phyloP scores from a whole-genome alignment of 2,888 invertebrate species.

The Morinoia aosen region DNA sequence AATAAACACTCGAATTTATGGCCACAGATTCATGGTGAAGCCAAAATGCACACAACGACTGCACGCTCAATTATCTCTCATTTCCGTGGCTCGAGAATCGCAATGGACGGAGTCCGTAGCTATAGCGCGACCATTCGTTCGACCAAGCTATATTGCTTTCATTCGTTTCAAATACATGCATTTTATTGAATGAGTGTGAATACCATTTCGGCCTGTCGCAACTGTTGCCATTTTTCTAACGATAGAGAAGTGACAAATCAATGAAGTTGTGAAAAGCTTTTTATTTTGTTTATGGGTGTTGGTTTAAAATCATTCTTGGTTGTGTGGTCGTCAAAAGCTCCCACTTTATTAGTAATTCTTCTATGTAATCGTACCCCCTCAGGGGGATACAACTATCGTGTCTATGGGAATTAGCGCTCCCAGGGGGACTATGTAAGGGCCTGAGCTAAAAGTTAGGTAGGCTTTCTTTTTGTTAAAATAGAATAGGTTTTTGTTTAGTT shows the following conservation, averaged over 20 bases:
- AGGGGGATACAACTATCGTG: no score
- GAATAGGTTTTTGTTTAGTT: no score
- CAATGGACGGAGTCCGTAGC: background rate
- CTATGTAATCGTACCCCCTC: background rate
- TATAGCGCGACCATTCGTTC: background rate
- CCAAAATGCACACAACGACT: background rate
- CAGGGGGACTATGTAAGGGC: no score
- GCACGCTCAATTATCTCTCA: background rate
- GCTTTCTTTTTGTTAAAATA: no score
- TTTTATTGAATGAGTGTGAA: background rate
- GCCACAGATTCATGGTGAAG: conserved; percentile 14
- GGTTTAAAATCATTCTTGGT: background rate
- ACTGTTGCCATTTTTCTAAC: background rate
- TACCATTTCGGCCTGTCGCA: background rate
- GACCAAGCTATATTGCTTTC: background rate
- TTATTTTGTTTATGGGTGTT: background rate
- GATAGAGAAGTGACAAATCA: background rate
- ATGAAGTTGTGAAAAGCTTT: background rate
- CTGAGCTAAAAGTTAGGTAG: no score
- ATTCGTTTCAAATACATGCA: background rate
- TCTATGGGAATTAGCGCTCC: no score
- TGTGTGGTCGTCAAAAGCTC: background rate
- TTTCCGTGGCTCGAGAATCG: background rate
- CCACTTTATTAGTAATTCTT: background rate
- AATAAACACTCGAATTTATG: conserved; percentile 30